Evolutionary conservation across 2,113 vertebrate genomes (phyloP), one percentile per base, ranked within the genome.

Genomic region (Campylomormyrus tamandua): DNA sequence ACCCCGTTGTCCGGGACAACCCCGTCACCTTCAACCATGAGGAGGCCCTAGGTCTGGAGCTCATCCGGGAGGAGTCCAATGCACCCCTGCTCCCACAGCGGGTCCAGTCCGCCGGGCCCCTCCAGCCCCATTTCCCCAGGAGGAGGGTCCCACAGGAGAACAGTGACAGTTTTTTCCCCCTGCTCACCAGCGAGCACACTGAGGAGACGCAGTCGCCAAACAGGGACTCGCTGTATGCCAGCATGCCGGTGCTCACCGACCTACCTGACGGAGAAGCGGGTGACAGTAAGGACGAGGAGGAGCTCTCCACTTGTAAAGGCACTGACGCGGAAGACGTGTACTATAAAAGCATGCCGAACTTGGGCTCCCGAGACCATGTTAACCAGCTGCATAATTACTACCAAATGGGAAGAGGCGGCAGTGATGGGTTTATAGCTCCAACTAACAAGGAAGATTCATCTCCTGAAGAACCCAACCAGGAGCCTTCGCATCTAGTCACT

Each of bases 331-430:
- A 99, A 0, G 98, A 99, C n/a, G 97, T 98, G 91, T 99, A 98
- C 95, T 99, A 98, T 94, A 99, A 99, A 95, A 99, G 98, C 95
- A 99, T 99, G 98, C 98, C 98, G 92, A 99, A 99, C 95, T 94
- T 99, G 74, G 98, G 98, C 95, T 97, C 97, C 94, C 95, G 97
- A 92, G 98, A 97, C 93, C 98, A 99, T 91, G 94, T 98, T 88
- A 98, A 98, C 90, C 97, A 98, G 95, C 97, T 99, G 92, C 98
- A 99, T 94, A 97, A 95, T 94, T 99, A 99, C 95, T 99, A 99
- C 95, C 98, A 98, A 95, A 97, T 99, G 95, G 98, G 98, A 31
- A 97, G 98, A 2, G 98, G 98, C 89, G 98, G 98, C 95, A 99
- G 98, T 58, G 98, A 99, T 0, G 98, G 98, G 53, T 98, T 99